Percentiles rank a stretch among this genome's conserved stretches.
phyloP scores from a whole-genome alignment of 1,140 invertebrate genomes.

The Harlomillsia oculata region DNA sequence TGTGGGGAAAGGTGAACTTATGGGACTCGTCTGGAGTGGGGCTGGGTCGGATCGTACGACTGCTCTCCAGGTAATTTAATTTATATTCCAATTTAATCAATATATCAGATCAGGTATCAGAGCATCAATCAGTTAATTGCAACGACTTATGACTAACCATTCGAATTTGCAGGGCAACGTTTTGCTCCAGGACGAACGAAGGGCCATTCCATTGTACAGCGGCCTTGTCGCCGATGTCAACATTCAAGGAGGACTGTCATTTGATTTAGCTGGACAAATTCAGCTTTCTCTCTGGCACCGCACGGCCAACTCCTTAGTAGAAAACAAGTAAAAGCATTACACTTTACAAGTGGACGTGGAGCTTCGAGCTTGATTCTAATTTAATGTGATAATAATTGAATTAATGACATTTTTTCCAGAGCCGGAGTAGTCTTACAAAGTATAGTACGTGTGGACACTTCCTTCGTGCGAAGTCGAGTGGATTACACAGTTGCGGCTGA shows the following conservation, averaged over 20 bases:
- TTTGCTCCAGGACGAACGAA: slow-evolving; percentile 61
- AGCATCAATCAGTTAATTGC: neutral
- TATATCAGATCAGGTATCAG: neutral
- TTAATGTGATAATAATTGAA: neutral
- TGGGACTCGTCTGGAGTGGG: slow-evolving; percentile 81
- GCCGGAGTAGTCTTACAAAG: slow-evolving; percentile 60
- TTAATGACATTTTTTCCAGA: slow-evolving; percentile 40
- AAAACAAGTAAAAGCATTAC: slow-evolving; percentile 56
- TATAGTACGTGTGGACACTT: slow-evolving; percentile 52
- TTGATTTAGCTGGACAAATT: slow-evolving; percentile 75
- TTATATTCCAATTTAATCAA: neutral
- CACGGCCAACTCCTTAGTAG: slow-evolving; percentile 70
- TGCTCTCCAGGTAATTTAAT: slow-evolving; percentile 57
- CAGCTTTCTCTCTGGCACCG: slow-evolving; percentile 76
- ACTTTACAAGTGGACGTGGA: too few species aligned
- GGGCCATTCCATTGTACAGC: slow-evolving; percentile 58
- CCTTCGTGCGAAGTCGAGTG: slow-evolving; percentile 57
- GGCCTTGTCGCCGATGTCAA: slow-evolving; percentile 63
- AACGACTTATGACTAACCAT: neutral
- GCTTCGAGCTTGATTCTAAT: too few species aligned
- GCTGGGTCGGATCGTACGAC: slow-evolving; percentile 69
- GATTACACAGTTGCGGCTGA: slow-evolving; percentile 61
- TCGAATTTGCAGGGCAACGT: slow-evolving; percentile 49
- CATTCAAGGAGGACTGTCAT: slow-evolving; percentile 61
- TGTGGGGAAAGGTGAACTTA: slow-evolving; percentile 68